Evolutionary conservation across 2,888 invertebrate genomes (phyloP), one percentile per base, ranked within the genome.

Genomic region (Drosophila yooni): DNA sequence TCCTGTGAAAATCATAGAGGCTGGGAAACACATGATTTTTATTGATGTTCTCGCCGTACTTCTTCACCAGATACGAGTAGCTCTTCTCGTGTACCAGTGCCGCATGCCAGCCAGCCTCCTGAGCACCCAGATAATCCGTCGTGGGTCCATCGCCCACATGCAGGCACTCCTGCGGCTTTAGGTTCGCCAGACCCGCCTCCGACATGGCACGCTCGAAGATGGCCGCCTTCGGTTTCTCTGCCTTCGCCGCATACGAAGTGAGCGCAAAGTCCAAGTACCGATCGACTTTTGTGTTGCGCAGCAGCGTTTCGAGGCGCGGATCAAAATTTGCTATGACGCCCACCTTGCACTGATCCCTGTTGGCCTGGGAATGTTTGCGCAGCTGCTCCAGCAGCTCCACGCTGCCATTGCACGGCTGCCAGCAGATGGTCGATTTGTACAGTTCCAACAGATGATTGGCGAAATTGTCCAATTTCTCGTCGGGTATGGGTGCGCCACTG

Each of bases 261-360:
- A 98, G 76, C 52, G 98, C 94, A 93, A 98, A 98, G 78, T 96
- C 94, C 93, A 98, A 97, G 91, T 95, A 95, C 61, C 95, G 93
- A 58, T 94, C 91, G n/a, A 98, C 92, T 64, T 94, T 94, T 43
- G 96, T 94, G 82, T 95, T 95, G 18, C 93, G 83, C 61, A 98
- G 94, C 74, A 98, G 94, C 7, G 94, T 93, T 70, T 95, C 94
- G 3, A 98, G 93, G 36, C 98, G 94, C 36, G 97, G 96, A 94
- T 98, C 98, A 93, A 96, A 97, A 93, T 98, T 98, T 8, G 98
- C 97, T 79, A 98, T 95, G 0, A 98, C 95, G 4, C 98, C 98
- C 51, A 98, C 81, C 8, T 76, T 74, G 13, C 82, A 79, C 56
- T 90, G 89, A 7, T 89, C 43, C 1, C 21, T 62, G 15, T 46